Evolutionary conservation across 1,140 invertebrate species (phyloP), one percentile per base, ranked within the genome.

Genomic region (Caenorhabditis brenneri): DNA sequence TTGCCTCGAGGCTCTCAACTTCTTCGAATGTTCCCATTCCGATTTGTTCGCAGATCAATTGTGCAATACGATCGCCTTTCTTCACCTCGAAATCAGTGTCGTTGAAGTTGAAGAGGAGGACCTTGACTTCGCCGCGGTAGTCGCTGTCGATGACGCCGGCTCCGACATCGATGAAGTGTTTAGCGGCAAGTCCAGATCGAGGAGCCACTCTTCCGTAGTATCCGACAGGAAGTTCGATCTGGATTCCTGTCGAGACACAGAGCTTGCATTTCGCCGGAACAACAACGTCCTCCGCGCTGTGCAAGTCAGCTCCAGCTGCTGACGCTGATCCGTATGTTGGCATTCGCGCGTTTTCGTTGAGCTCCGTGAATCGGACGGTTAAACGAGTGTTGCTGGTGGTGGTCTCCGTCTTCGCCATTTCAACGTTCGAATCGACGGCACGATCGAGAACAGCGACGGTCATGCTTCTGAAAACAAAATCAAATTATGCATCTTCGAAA

Each of bases 151-250:
- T 94, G 0, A 98, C 96, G 65, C 96, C 96, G 92, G 96, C 94
- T 87, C 97, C 97, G 88, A 99, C 95, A 93, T 99, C 96, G 88
- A 99, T 97, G 84, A 95, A 95, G 91, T 97, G 93, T 92, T 99
- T 99, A 51, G 94, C 94, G 33, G 97, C 96, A 42, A 99, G 92
- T 33, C 97, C 97, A 82, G 97, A 99, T 80, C 97, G 93, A 7
- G 98, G 97, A 4, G 97, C 97, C 46, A 99, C 93, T 88, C 97
- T 92, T 9, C 97, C 98, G 91, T 93, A 93, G 80, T 91, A 92
- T 2, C 92, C 92, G 16, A 90, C 86, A 19, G 93, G 93, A 15
- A 93, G 36, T n/a, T 91, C 91, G 42, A 93, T 91, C 88, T 97
- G 95, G 46, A 99, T 92, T 89, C 98, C 97, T 10, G 97, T 99